Evolutionary conservation across 2,888 invertebrate genomes (phyloP), one percentile per base, ranked within the genome.

Genomic region (Drosophila yooni): DNA sequence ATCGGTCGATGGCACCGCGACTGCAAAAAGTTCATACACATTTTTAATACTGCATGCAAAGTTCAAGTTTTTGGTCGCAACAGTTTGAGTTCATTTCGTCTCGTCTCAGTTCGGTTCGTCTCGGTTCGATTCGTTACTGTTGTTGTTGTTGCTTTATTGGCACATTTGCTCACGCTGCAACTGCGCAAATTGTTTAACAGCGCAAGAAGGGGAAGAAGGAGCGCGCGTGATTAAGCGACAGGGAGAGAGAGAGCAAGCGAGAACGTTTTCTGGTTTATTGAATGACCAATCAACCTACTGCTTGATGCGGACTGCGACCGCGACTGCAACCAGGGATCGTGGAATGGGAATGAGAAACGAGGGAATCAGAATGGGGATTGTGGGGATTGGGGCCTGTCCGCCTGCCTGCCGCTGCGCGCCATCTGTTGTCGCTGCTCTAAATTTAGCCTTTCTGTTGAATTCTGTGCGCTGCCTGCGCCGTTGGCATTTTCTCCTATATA

Each of bases 211-310:
- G 29, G 62, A 54, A 59, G 65, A 33, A 51, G 29, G 34, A 50
- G 67, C 15, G 61, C 58, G 50, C 54, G 43, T 29, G 62, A 52
- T 43, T 43, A 61, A 36, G 57, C 43, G 48, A 61, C 53, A 38
- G 34, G 34, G 56, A 57, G 61, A 59, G 63, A 48, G 56, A 21
- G 63, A 51, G 53, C 31, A 56, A 48, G 72, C 70, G 58, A 46
- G 76, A 63, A 59, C 10, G 13, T 33, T 67, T 74, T 78, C 78
- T 74, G 83, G 76, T 82, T 84, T 80, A 79, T 78, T 85, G 82
- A 80, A 78, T 84, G 82, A 88, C 90, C 90, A 91, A 91, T 90
- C 90, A 90, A 90, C 90, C 90, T 91, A 90, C 84, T 78, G 78
- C 50, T 86, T 89, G 73, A 74, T 76, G 74, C 72, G 70, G 74